phyloP scores from a whole-genome alignment of 2,797 vertebrate species.

The Rhinogobio ventralis region DNA sequence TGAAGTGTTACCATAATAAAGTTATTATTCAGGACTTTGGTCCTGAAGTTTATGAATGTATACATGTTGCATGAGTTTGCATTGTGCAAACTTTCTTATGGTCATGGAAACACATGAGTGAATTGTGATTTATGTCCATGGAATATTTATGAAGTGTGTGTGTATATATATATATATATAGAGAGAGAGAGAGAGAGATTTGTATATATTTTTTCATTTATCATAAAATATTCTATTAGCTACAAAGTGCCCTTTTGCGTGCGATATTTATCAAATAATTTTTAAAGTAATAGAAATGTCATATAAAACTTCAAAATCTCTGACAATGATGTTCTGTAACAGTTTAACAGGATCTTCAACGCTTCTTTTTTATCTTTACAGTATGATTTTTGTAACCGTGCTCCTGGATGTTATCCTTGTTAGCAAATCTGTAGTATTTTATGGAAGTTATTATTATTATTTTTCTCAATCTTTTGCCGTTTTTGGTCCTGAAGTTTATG shows the following conservation, averaged over 20 bases:
- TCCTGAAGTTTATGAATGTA: not conserved
- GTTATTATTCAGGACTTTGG: not conserved
- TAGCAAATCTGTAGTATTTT: too few relatives aligned
- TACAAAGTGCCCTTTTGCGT: not conserved
- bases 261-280: not conserved
- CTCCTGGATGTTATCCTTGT: not conserved
- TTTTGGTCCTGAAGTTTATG: too few relatives aligned
- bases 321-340: not conserved
- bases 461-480: not conserved
- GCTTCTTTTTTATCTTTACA: not conserved
- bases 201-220: not conserved
- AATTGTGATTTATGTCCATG: not conserved
- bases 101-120: not conserved
- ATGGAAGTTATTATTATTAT: too few relatives aligned
- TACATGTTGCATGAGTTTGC: not conserved
- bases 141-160: too few relatives aligned
- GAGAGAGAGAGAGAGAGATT: too few relatives aligned
- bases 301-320: not conserved
- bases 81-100: not conserved
- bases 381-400: not conserved
- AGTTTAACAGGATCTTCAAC: not conserved
- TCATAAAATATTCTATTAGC: not conserved
- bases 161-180: too few relatives aligned
- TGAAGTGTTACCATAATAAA: not conserved
- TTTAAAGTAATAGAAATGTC: not conserved